These are phyloP conservation scores for Bettongia penicillata DNA, from an alignment of 2,113 vertebrate genomes.

Conservation along the genomic window DNA sequence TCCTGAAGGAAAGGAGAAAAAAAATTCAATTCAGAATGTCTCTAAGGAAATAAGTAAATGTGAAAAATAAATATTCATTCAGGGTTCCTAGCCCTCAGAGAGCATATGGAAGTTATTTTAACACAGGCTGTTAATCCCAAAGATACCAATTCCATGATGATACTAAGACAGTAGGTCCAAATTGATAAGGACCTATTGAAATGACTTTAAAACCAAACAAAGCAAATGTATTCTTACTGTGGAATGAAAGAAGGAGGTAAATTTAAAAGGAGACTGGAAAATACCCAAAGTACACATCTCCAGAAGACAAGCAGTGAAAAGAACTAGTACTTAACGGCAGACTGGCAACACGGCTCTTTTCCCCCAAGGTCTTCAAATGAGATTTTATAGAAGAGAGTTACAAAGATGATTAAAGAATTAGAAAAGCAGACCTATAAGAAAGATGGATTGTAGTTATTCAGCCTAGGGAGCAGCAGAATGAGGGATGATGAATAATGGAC, in stretches of 20 bases:
- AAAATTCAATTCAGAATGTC: slow-evolving; percentile 54
- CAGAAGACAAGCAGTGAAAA: not conserved
- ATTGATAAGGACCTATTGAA: slow-evolving; percentile 58
- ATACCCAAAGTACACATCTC: slow-evolving; percentile 29
- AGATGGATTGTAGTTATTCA: not conserved
- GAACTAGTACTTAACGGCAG: not conserved
- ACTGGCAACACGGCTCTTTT: not conserved
- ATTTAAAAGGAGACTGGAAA: slow-evolving; percentile 46
- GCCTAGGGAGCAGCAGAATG: not conserved
- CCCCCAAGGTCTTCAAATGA: not conserved
- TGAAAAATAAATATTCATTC: slow-evolving; percentile 67
- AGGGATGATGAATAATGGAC: not conserved
- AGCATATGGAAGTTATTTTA: slow-evolving; percentile 1
- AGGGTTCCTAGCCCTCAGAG: slow-evolving; percentile 46
- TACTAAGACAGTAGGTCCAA: slow-evolving; percentile 47
- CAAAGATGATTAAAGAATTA: slow-evolving; percentile 11
- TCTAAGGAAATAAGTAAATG: slow-evolving; percentile 62
- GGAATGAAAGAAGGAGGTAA: slow-evolving; percentile 1
- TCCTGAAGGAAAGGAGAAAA: slow-evolving; percentile 35
- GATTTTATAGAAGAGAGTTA: slow-evolving; percentile 5
- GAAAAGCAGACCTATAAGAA: slow-evolving; percentile 37
- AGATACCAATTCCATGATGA: slow-evolving; percentile 43
- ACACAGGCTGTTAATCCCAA: slow-evolving; percentile 56
- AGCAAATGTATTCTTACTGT: slow-evolving; percentile 35
- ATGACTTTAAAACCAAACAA: slow-evolving; percentile 34